Evolutionary conservation across 2,797 vertebrate species (phyloP), one percentile per base, ranked within the genome.

Genomic region (Malacoctenus gilli): DNA sequence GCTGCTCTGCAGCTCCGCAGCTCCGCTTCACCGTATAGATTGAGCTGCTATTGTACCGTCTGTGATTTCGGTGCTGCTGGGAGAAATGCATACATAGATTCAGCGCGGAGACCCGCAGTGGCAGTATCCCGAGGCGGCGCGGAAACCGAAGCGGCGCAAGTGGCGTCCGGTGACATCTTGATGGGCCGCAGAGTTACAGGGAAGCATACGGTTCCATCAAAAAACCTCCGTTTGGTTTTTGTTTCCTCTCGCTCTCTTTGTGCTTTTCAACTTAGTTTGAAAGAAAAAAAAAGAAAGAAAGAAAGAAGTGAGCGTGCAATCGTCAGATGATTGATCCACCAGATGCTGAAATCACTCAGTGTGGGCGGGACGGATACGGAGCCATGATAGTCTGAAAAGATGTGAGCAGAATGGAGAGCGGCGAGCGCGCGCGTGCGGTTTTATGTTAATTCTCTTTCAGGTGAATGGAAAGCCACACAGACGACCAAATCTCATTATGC

Each of bases 401-500:
- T 73, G 41, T 49, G 63, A 66, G 54, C 18, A 47, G 68, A 83
- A 72, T 74, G 40, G 13, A 70, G 52, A 72, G 52, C 25, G 23
- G 39, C 8, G 2, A 13, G 25, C 39, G 16, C 22, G 19, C 32
- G 35, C 22, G 34, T 21, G 16, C 38, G 41, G 30, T 23, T 48
- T 14, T 16, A 79, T 84, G 67, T 72, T 80, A 80, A 83, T 87
- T 72, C 56, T 28, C 38, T 72, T 80, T 82, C 77, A 86, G 80
- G 77, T 81, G 74, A 83, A 82, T 63, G 67, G 61, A 71, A 77
- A 84, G 60, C 65, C 66, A 75, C 75, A 67, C 60, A 72, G 60
- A 77, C 74, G 53, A 75, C 68, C 66, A 75, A 76, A 84, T 87
- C 78, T 81, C 75, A 89, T 85, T 87, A 86, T 81, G 48, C 59